A percentile compares a stretch with the other conserved stretches of the same genome.
phyloP scores from a whole-genome alignment of 2,797 vertebrate species.

The Danio aesculapii region DNA sequence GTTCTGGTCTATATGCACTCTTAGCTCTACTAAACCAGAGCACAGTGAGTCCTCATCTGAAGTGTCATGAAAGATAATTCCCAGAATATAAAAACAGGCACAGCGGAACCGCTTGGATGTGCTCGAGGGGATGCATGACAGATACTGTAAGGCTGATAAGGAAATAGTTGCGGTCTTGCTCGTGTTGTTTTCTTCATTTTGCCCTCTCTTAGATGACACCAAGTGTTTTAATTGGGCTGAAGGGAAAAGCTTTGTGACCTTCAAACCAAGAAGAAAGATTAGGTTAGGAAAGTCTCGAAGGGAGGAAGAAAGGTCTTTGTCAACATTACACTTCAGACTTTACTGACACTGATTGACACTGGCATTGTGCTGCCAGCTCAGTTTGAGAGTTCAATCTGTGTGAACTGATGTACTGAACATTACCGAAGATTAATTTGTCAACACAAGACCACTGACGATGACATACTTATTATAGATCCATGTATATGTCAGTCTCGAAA shows the following conservation, averaged over 20 bases:
- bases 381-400: neutral
- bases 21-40: neutral
- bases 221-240: neutral
- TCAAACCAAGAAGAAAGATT: neutral
- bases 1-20: neutral
- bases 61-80: slow-evolving; percentile 11
- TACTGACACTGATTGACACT: neutral
- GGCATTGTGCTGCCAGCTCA: neutral
- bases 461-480: slow-evolving; percentile 3
- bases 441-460: neutral
- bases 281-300: neutral
- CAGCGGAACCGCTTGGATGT: neutral
- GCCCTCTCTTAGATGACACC: neutral
- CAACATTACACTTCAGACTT: neutral
- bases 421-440: neutral
- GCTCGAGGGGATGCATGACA: slow-evolving; percentile 16
- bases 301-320: neutral
- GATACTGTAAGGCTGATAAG: neutral
- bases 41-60: neutral
- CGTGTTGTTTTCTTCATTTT: neutral
- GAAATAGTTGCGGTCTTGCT: neutral
- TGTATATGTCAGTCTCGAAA: neutral
- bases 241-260: neutral
- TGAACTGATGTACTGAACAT: neutral
- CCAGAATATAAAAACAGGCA: neutral